Evolutionary conservation across 2,888 invertebrate species (phyloP).

Genomic region (Rhaphigaster nebulosa): DNA sequence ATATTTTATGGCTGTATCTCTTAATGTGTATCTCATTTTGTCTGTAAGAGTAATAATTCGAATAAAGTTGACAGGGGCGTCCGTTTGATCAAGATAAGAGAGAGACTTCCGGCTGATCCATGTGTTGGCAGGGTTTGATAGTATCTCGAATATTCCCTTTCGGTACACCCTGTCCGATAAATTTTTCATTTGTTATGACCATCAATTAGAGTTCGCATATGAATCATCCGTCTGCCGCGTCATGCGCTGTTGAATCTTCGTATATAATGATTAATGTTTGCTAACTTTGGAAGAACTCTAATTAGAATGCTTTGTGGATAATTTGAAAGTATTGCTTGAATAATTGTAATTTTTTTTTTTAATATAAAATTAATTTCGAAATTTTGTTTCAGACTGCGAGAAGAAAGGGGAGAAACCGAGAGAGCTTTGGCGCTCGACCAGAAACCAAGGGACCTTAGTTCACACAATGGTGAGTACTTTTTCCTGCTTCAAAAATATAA

Average conservation of each 20-base stretch:
- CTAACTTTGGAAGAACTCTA: background rate
- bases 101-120: conserved; percentile 1
- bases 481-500: background rate
- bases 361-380: too few relatives aligned
- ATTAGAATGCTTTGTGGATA: background rate
- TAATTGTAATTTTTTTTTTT: too few relatives aligned
- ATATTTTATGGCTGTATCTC: background rate
- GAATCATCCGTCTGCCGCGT: background rate
- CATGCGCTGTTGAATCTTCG: background rate
- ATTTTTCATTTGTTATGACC: conserved; percentile 35
- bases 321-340: too few relatives aligned
- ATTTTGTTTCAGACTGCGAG: conserved; percentile 83
- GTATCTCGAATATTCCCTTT: background rate
- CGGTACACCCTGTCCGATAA: background rate
- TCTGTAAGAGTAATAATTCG: background rate
- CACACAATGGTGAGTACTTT: conserved; percentile 82
- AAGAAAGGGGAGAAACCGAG: conserved; percentile 88
- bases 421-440: conserved; percentile 81
- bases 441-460: conserved; percentile 85
- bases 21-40: background rate
- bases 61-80: conserved; percentile 25
- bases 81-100: background rate
- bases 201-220: conserved; percentile 28
- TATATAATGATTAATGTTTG: background rate
- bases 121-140: background rate